Evolutionary conservation across 2,888 invertebrate species (phyloP), one percentile per base, ranked within the genome.

Genomic region (Philopedon plagiatum): DNA sequence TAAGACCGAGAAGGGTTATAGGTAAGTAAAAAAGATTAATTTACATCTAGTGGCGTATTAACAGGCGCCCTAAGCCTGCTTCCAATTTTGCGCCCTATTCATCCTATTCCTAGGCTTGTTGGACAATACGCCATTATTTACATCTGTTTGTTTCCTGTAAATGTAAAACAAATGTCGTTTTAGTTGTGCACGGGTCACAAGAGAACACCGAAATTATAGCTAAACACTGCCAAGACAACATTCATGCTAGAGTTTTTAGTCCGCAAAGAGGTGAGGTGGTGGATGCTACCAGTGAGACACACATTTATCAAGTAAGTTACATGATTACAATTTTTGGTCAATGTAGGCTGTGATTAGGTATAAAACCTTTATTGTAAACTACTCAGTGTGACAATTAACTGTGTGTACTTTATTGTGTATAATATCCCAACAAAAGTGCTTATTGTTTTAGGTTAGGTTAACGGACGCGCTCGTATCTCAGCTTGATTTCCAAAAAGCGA

Each of bases 231-330:
- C 83, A 82, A 21, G 89, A 90, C 72, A 90, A 90, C 81, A 88
- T 92, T 11, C 91, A 91, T 5, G 90, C 91, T 0, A 89, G 91
- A 76, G 92, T 99, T 0, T 98, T 96, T 84, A 91, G 93, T 1
- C 99, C 99, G 0, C 87, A 86, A 8, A 89, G 89, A 65, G 94
- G 94, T 0, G 98, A 98, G 80, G 88, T 91, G 0, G 91, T 99
- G 2, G 99, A 99, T 84, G 98, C 96, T 0, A 99, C 99, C 0
- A 97, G 97, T 0, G 99, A 99, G 86, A 96, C 97, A 0, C 96
- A 98, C 81, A 99, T 99, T 79, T 99, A 97, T 85, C 99, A 99
- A 89, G 96, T 95, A 82, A 71, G 71, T 49, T 41, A 5, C 3
- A 39, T 5, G 1, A 11, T 37, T 26, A 26, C 3, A 26, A 26